Base-by-base conservation (phyloP, 1,140 invertebrate species). In the Archivesica marissinica region DNA sequence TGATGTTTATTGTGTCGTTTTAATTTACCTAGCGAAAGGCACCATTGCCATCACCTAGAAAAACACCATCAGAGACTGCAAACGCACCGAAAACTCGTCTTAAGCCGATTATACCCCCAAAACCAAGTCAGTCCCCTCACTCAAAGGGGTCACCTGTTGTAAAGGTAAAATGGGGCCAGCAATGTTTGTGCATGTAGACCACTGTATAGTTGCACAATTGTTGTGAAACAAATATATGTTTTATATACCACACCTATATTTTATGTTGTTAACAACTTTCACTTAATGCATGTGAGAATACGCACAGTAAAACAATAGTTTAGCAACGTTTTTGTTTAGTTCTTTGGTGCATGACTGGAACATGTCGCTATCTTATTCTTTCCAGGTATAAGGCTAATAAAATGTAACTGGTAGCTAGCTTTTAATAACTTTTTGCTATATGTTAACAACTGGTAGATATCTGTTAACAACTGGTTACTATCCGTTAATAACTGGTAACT, bases 101-200 rank as follows among this genome's bases (percentile, higher is more conserved):
- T 52, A 88, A 87, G 81, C 90, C 90, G 75, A 86, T 89, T 50
- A 79, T 91, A 66, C 89, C 89, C 61, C 89, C 89, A 13, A 64
- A 64, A 64, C 68, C 41, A 52, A 85, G 75, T 85, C 70, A 28
- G 38, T 39, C 68, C 52, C 68, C 68, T 35, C 15, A 35, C 35
- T 38, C 74, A 61, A 64, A 44, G 4, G 68, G 80, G 80, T 33
- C 80, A 74, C 33, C 64, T 44, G 33, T 38, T 68, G 80, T 41
- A 68, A 74, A 83, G 80, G 80, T 83, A 83, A 83, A 52, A 44
- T 47, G 68, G 68, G 68, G 41, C 38, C 68, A 72, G 11, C n/a
- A 41, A 68, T 68, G n/a, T 44, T 47, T 47, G 38, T 72, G 68
- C 68, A 72, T 72, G 68, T 72, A 47, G 41, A 38, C 25, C 23